Evolutionary conservation across 2,888 invertebrate genomes (phyloP), one percentile per base, ranked within the genome.

Genomic region (Drosophila colorata): DNA sequence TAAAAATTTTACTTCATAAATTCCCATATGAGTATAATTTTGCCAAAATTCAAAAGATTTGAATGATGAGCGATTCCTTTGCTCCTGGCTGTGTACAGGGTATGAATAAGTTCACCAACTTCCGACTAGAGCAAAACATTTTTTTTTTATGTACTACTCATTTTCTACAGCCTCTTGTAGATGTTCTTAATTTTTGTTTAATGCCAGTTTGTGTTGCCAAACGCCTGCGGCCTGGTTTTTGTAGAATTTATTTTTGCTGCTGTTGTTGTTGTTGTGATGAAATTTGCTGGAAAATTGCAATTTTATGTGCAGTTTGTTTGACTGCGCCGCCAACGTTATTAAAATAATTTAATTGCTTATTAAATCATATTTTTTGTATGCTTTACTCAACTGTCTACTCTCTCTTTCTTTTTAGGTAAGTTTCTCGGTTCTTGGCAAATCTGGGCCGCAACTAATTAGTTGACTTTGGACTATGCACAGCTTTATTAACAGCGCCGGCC

Each of bases 281-380:
- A 83, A 83, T 84, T 84, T 87, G 81, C 87, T 80, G 79, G 84
- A 84, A 87, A 87, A 85, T 85, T 85, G 85, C 85, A 87, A 85
- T 85, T 85, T 87, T 81, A 84, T 85, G 82, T 84, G 81, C 80
- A 87, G 75, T 84, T 87, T 81, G 75, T 77, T 69, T 67, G 59
- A 61, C 71, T 44, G 58, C 59, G 57, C 64, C 60, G 64, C 47
- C 46, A 59, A 31, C 44, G 74, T 78, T 82, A 83, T 83, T 83
- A 82, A 83, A 83, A 83, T 78, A 83, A 86, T 83, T 80, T 86
- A 83, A 83, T 83, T 83, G 86, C 83, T 83, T 83, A 83, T 83
- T 86, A 83, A 83, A 83, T 84, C 84, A 80, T 80, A 38, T 70
- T 73, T 59, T 44, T 64, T 33, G 6, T 13, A 33, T 13, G 13